phyloP scores from a whole-genome alignment of 92 coral and sea anemone species.

The Heteractis magnifica region DNA sequence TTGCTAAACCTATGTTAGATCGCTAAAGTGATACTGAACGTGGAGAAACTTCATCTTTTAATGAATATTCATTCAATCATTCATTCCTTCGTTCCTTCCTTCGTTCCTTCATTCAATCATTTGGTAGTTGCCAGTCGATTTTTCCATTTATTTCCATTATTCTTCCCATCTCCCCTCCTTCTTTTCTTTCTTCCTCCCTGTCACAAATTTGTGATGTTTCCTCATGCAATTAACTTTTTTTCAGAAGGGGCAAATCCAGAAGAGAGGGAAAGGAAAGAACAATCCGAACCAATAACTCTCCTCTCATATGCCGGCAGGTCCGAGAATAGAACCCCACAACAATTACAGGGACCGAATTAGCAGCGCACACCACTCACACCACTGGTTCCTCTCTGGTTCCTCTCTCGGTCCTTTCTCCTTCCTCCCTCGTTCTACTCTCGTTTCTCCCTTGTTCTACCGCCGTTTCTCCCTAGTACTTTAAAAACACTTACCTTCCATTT shows the following conservation, averaged over 20 bases:
- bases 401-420: too few species aligned
- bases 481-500: slow-evolving; percentile 29
- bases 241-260: too few species aligned
- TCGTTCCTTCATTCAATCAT: neutral
- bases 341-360: too few species aligned
- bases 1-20: neutral
- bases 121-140: neutral
- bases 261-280: too few species aligned
- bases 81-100: neutral
- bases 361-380: neutral
- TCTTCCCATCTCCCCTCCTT: neutral
- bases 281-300: too few species aligned
- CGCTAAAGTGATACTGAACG: neutral
- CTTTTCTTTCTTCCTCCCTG: neutral
- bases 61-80: neutral
- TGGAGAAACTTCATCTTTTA: too few species aligned
- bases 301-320: too few species aligned
- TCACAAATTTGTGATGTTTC: neutral
- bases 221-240: too few species aligned
- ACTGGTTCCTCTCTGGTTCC: neutral
- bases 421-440: too few species aligned
- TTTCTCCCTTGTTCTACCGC: too few species aligned
- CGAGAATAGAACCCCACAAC: too few species aligned
- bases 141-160: neutral
- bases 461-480: too few species aligned